A percentile compares a stretch with the other conserved stretches of the same genome.
phyloP scores from a whole-genome alignment of 2,888 invertebrate species.

The Meteorus colon region DNA sequence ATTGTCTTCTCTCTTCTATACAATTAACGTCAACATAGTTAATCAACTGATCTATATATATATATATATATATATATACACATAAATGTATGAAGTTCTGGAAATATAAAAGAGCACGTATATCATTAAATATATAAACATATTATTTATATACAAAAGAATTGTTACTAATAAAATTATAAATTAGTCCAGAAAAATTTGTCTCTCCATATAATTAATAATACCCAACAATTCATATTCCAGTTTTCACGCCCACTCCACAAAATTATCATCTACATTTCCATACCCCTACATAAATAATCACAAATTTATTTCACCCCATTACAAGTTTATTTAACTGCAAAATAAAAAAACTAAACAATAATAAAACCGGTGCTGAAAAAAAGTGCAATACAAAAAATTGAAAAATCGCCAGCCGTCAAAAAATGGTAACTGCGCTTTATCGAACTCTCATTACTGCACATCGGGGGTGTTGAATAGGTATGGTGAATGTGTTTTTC shows the following conservation, averaged over 20 bases:
- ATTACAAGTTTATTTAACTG: background rate
- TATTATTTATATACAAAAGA: too few relatives aligned
- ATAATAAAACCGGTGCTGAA: background rate
- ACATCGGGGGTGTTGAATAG: conserved; percentile 52
- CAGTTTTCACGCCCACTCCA: too few relatives aligned
- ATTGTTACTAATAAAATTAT: too few relatives aligned
- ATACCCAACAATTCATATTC: too few relatives aligned
- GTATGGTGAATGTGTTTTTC: conserved; percentile 69
- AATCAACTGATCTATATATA: background rate
- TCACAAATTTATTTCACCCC: background rate
- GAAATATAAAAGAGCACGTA: too few relatives aligned
- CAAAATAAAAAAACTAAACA: background rate
- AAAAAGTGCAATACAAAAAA: background rate
- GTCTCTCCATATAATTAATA: too few relatives aligned
- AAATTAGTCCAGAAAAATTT: too few relatives aligned
- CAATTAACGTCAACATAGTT: conserved; percentile 13
- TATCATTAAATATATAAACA: too few relatives aligned
- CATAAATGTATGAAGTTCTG: background rate
- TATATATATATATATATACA: too few relatives aligned
- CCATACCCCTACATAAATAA: background rate
- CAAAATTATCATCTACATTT: background rate
- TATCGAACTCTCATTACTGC: conserved; percentile 73
- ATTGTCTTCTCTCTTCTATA: conserved; percentile 10
- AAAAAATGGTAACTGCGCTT: conserved; percentile 71
- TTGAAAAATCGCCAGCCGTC: conserved; percentile 67